These are phyloP conservation scores for Macrobrachium nipponense DNA, from an alignment of 1,140 invertebrate species.

Conservation along the genomic window DNA sequence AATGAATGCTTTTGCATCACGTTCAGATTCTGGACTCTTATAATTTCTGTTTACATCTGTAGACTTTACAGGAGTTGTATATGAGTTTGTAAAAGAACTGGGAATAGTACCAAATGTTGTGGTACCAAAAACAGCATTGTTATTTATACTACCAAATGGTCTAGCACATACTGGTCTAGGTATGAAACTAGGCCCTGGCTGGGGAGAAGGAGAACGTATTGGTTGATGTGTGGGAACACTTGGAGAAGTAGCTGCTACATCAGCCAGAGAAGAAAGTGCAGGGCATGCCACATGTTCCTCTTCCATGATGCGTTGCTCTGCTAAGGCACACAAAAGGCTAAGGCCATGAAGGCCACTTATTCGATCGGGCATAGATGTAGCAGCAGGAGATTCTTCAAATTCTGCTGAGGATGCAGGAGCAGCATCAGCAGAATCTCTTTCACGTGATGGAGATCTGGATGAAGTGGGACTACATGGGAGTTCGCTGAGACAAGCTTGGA, in stretches of 20 bases:
- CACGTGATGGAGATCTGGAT: neutral
- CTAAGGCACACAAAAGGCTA: slow-evolving; percentile 60
- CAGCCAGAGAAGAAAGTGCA: slow-evolving; percentile 47
- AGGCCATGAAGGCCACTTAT: slow-evolving; percentile 44
- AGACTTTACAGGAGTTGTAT: slow-evolving; percentile 25
- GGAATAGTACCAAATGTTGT: slow-evolving; percentile 18
- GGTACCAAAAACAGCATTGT: slow-evolving; percentile 27
- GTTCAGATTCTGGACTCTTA: slow-evolving; percentile 47
- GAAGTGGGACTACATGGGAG: neutral
- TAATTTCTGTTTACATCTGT: slow-evolving; percentile 46
- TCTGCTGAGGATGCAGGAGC: neutral
- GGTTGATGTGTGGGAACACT: slow-evolving; percentile 42
- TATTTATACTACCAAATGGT: slow-evolving; percentile 7
- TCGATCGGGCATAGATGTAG: slow-evolving; percentile 19
- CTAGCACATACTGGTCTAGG: neutral
- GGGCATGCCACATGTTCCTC: slow-evolving; percentile 40
- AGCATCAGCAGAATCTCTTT: neutral
- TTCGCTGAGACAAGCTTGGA: slow-evolving; percentile 13
- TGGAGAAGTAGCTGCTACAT: slow-evolving; percentile 49
- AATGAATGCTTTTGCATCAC: slow-evolving; percentile 53
- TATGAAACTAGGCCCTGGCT: neutral
- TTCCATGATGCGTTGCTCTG: slow-evolving; percentile 55
- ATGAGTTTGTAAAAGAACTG: neutral
- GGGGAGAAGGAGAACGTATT: slow-evolving; percentile 10
- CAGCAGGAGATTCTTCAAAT: neutral